phyloP scores from a whole-genome alignment of 2,888 invertebrate species.

The Schizotus pectinicornis region DNA sequence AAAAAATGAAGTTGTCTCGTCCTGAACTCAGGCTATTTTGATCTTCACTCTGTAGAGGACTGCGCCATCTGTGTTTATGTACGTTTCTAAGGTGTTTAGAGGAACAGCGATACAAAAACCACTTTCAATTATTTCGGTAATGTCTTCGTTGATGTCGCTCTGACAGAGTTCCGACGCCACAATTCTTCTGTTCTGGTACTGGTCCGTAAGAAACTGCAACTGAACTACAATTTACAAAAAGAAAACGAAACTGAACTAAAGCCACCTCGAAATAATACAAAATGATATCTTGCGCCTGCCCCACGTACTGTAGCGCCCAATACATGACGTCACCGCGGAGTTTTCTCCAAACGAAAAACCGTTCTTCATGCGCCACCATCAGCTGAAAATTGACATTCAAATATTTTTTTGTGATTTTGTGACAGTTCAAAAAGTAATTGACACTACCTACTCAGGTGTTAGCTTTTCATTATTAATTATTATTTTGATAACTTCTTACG shows the following conservation, averaged over 20 bases:
- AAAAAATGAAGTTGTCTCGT: too few species aligned
- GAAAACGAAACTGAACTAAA: neutral
- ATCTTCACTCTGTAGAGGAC: constrained; percentile 4
- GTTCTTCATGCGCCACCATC: constrained; percentile 12
- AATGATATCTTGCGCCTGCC: constrained; percentile 17
- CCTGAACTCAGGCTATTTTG: too few species aligned
- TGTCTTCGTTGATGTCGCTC: constrained; percentile 13
- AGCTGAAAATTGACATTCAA: constrained; percentile 8
- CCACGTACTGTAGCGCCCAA: constrained; percentile 19
- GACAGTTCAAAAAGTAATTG: too few species aligned
- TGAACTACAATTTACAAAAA: constrained; percentile 2
- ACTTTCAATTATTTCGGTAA: constrained; percentile 14
- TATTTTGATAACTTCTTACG: too few species aligned
- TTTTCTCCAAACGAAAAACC: constrained; percentile 11
- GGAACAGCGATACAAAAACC: constrained; percentile 21
- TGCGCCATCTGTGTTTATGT: constrained; percentile 11
- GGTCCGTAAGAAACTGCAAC: constrained; percentile 16
- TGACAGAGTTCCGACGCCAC: constrained; percentile 21
- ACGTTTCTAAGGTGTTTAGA: constrained; percentile 9
- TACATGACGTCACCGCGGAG: constrained; percentile 8
- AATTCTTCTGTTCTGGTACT: constrained; percentile 11
- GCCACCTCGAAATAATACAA: constrained; percentile 14
- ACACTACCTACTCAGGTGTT: too few species aligned
- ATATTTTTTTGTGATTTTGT: too few species aligned
- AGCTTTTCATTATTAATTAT: too few species aligned